Percentiles rank a stretch among this genome's conserved stretches.
Conservation (phyloP, 2,113 vertebrate species). For the Callionymus lyra region DNA sequence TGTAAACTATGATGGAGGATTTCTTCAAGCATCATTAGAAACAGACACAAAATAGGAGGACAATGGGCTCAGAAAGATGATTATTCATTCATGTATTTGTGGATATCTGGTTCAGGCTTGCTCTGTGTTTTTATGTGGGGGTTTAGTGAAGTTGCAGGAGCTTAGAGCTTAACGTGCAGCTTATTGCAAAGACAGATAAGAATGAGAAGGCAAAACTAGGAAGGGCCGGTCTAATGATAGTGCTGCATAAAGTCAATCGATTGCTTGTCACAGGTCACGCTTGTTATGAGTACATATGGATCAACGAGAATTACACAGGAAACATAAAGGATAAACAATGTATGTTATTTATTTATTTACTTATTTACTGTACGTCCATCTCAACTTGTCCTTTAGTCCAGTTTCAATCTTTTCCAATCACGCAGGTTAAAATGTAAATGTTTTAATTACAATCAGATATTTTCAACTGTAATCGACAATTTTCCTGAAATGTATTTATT, state of each 20-base stretch:
- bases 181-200: conserved; percentile 60
- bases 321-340: too few species aligned
- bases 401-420: too few species aligned
- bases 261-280: too few species aligned
- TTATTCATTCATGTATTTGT: conserved; percentile 17
- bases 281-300: too few species aligned
- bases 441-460: too few species aligned
- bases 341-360: too few species aligned
- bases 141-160: conserved; percentile 41
- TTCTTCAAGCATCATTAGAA: neutral
- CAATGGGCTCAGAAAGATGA: conserved; percentile 6
- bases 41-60: neutral
- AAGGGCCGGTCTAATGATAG: conserved; percentile 23
- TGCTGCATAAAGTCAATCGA: conserved; percentile 24
- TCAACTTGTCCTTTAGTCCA: too few species aligned
- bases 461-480: too few species aligned
- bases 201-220: conserved; percentile 25
- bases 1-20: neutral
- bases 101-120: conserved; percentile 22
- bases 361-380: too few species aligned
- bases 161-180: conserved; percentile 49
- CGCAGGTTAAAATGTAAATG: too few species aligned
- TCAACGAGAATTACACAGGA: too few species aligned
- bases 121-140: conserved; percentile 27
- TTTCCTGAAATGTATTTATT: too few species aligned